Base-by-base conservation (phyloP, 2,113 vertebrate genomes). In the Pseudorasbora parva region DNA sequence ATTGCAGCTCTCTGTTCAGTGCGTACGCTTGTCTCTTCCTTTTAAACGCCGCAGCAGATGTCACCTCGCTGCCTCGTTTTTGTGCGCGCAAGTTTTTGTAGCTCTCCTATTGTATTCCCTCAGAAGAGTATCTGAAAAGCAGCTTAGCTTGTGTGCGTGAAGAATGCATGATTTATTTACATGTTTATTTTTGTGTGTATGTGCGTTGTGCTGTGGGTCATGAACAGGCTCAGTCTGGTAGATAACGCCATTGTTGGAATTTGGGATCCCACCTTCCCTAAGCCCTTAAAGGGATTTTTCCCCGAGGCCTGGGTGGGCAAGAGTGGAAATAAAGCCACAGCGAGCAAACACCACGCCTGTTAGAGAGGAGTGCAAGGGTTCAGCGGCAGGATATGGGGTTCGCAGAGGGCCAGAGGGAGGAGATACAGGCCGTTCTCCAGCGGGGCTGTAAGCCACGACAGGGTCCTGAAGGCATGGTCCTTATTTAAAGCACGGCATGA, bases 281-380 rank as follows among this genome's bases (percentile, higher is more conserved):
- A 84, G 59, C 82, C 77, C 73, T 68, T 86, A 86, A 86, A 72
- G 37, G 69, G 82, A 86, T 86, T 86, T 84, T 78, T 23, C 23
- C 54, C 33, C 14, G 60, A 81, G 79, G 79, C 64, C 21, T 69
- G 79, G 82, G 71, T 74, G 83, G 77, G 76, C 56, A 59, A 79
- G 9, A 64, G 59, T 59, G 43, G 37, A 68, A 57, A 62, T 64
- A 74, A 74, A 49, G 72, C 72, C 72, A 74, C 25, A 47, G 41
- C 8, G 43, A 76, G 72, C 21, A 51, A 51, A 79, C 1, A 10
- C 51, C 37, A 47, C 1, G 33, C 14, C 11, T 69, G 60, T 47
- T 14, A 60, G 43, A 51, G 17, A 25, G 27, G 14, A 62, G 8
- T 3, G n/a, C 19, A 66, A 17, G 27, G 59, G 75, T 72, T 78